Evolutionary conservation across 2,888 invertebrate genomes (phyloP), one percentile per base, ranked within the genome.

Genomic region (Lasioglossum villosulum): DNA sequence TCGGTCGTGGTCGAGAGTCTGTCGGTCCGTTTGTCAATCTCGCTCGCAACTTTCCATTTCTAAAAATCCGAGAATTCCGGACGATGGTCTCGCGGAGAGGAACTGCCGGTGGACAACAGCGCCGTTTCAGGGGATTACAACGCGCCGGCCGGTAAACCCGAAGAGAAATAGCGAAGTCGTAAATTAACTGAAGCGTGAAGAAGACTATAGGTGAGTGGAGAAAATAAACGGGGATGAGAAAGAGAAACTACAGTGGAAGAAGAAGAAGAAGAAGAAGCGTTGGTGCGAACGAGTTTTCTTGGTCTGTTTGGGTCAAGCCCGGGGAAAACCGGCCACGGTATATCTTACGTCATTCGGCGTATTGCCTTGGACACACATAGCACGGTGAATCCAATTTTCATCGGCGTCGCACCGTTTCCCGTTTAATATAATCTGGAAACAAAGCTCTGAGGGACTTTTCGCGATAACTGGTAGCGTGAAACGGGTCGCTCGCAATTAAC

Each of bases 171-270:
- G 48, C 45, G 30, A 19, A 30, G 72, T 72, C 48, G 72, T 72
- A 48, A 45, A 72, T 72, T 72, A 72, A 72, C 45, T 30, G 72
- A 72, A 48, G 72, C 72, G 72, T 30, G 72, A 72, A 48, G 72
- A 48, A 48, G 48, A 34, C 30, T 72, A 30, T 48, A 48, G 30
- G 72, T 72, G 45, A 48, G 72, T 12, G 72, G 48, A 48, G 45
- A 30, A 27, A 72, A 72, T 45, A 48, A 48, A 48, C 48, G 48
- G 19, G 19, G 27, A 2, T 27, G 42, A 10, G 27, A 27, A 45
- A 19, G 48, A 72, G 30, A 12, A 34, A 19, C 42, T 14, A 45
- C 16, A 19, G 27, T 16, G 19, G 42, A 42, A 48, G 72, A 34
- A 30, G 30, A 34, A 30, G 66, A 59, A 27, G n/a, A n/a, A 23